Percentiles rank a stretch among this genome's conserved stretches.
Evolutionary conservation across 35 echinoderm and acorn worm genomes (phyloP).

Genomic region (Apostichopus parvimensis): DNA sequence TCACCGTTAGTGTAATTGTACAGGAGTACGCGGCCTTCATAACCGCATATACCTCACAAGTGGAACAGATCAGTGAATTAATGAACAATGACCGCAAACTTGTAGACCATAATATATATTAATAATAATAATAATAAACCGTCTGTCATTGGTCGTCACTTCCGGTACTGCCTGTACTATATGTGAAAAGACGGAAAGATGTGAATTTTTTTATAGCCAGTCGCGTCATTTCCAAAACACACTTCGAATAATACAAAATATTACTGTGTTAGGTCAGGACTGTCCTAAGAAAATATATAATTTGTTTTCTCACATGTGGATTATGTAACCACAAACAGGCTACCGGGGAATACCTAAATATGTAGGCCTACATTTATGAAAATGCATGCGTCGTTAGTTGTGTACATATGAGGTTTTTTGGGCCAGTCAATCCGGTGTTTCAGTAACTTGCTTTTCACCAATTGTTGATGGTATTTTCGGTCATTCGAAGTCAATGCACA

Average conservation of each 20-base stretch:
- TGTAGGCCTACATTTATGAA: too few species aligned
- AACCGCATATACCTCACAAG: background rate
- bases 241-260: background rate
- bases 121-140: too few species aligned
- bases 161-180: background rate
- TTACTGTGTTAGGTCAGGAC: background rate
- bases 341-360: too few species aligned
- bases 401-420: too few species aligned
- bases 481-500: too few species aligned
- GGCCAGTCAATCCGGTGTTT: too few species aligned
- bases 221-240: background rate
- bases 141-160: background rate
- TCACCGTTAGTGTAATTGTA: too few species aligned
- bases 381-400: too few species aligned
- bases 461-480: too few species aligned
- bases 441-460: too few species aligned
- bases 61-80: background rate
- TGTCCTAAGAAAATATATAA: background rate
- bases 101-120: too few species aligned
- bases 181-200: background rate
- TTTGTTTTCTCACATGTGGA: background rate
- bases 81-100: background rate
- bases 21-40: background rate
- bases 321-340: background rate
- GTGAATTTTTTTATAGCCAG: background rate